These are phyloP conservation scores for Chelon auratus DNA, from an alignment of 2,797 vertebrate species.

Conservation along the genomic window DNA sequence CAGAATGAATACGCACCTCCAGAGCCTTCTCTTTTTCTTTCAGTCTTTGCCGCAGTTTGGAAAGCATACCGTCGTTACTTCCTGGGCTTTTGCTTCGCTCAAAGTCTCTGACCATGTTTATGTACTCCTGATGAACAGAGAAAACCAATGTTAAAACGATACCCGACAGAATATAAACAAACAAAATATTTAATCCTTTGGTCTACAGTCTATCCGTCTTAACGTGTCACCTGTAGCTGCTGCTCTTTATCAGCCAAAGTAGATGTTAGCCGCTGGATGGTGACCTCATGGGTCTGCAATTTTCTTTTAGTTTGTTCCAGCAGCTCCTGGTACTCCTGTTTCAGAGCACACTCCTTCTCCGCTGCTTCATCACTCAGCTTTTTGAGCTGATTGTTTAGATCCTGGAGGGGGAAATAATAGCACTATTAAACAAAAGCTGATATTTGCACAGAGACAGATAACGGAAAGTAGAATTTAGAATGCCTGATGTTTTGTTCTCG, in stretches of 20 bases:
- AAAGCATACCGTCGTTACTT: constrained; percentile 78
- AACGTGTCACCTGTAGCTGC: constrained; percentile 82
- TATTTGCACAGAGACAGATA: background rate
- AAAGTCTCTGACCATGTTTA: constrained; percentile 82
- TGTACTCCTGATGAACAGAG: constrained; percentile 81
- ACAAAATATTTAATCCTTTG: background rate
- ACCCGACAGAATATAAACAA: background rate
- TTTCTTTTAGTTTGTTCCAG: constrained; percentile 87
- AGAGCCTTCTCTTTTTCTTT: constrained; percentile 86
- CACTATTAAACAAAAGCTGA: constrained; percentile 1
- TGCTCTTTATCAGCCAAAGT: constrained; percentile 87
- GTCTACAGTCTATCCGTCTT: background rate
- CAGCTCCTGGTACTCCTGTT: constrained; percentile 86
- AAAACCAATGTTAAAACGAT: constrained; percentile 8
- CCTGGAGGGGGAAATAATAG: constrained; percentile 76
- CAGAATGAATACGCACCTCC: constrained; percentile 73
- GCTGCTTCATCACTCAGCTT: constrained; percentile 88
- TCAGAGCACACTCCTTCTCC: constrained; percentile 87
- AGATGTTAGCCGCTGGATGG: constrained; percentile 86
- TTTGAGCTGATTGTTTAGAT: constrained; percentile 93
- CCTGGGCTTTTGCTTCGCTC: constrained; percentile 81
- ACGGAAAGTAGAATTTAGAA: constrained; percentile 1
- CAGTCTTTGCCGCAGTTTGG: constrained; percentile 84
- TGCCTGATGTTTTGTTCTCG: background rate
- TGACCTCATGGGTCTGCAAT: constrained; percentile 86